Evolutionary conservation across 92 coral and sea anemone genomes (phyloP).

Genomic region (Heliopora coerulea): DNA sequence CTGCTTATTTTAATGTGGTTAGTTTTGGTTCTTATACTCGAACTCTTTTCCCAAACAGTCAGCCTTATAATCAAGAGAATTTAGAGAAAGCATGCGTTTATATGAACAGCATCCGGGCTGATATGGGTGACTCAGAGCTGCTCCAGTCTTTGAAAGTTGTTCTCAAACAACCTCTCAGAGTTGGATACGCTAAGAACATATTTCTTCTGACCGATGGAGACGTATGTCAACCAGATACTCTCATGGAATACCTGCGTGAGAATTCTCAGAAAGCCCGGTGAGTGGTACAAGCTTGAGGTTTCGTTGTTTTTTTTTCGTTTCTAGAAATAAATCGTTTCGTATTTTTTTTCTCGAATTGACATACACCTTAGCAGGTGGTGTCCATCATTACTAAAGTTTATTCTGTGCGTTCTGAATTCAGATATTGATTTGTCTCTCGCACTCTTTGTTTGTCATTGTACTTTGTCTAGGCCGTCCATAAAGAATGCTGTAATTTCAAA

Average conservation of each 20-base stretch:
- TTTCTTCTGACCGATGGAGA: constrained; percentile 92
- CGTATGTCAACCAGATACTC: constrained; percentile 71
- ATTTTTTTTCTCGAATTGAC: not conserved
- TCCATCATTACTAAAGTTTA: too few species aligned
- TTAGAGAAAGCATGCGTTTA: constrained; percentile 69
- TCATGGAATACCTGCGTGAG: constrained; percentile 77
- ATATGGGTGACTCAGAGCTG: constrained; percentile 87
- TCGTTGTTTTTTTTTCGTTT: too few species aligned
- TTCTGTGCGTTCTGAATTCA: not conserved
- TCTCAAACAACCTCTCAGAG: constrained; percentile 81
- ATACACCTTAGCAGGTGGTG: too few species aligned
- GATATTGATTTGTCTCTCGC: too few species aligned
- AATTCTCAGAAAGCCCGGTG: constrained; percentile 80
- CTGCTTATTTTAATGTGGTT: constrained; percentile 71
- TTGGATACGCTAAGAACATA: constrained; percentile 65
- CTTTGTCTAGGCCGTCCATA: too few species aligned
- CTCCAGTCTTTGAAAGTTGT: constrained; percentile 76
- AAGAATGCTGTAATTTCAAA: too few species aligned
- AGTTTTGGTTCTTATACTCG: constrained; percentile 93
- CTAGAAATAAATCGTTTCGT: too few species aligned
- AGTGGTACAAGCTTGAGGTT: too few species aligned
- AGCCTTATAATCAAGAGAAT: constrained; percentile 63
- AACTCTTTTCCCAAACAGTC: constrained; percentile 77
- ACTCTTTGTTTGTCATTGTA: too few species aligned
- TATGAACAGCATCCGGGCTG: constrained; percentile 87